Conservation (phyloP, 2,113 vertebrate genomes). For the Furnarius figulus region DNA sequence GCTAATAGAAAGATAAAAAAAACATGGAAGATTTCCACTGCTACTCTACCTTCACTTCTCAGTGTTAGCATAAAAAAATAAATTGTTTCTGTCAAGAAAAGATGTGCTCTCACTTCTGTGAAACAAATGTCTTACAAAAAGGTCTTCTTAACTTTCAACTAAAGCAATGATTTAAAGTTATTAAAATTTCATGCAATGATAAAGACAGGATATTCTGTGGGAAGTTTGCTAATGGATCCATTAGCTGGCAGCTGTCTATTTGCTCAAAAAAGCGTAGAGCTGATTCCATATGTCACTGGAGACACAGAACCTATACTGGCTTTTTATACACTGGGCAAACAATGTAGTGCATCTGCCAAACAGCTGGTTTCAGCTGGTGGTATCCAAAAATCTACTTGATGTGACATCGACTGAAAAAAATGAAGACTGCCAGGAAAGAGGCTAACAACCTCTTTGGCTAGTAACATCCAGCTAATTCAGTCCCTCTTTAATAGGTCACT, state of each 20-base stretch:
- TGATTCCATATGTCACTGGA: background rate
- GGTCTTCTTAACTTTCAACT: background rate
- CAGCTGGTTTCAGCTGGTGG: background rate
- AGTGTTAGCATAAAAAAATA: background rate
- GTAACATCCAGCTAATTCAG: background rate
- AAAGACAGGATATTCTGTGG: background rate
- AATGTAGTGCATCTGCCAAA: background rate
- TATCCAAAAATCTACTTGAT: background rate
- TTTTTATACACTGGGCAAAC: background rate
- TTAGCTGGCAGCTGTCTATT: conserved; percentile 9
- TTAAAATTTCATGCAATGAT: conserved; percentile 26
- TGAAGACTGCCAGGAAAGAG: background rate
- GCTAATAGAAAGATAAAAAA: background rate
- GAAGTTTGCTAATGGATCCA: conserved; percentile 2
- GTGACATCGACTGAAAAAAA: background rate
- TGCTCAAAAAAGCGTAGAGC: background rate
- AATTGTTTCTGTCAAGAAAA: background rate
- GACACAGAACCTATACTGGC: background rate
- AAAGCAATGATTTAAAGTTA: background rate
- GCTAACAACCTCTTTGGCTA: background rate
- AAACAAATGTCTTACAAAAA: background rate
- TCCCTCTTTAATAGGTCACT: background rate
- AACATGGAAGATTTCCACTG: background rate
- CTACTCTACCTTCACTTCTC: background rate
- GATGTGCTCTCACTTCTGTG: background rate